phyloP scores from a whole-genome alignment of 2,113 vertebrate genomes.

The Plecotus auritus region DNA sequence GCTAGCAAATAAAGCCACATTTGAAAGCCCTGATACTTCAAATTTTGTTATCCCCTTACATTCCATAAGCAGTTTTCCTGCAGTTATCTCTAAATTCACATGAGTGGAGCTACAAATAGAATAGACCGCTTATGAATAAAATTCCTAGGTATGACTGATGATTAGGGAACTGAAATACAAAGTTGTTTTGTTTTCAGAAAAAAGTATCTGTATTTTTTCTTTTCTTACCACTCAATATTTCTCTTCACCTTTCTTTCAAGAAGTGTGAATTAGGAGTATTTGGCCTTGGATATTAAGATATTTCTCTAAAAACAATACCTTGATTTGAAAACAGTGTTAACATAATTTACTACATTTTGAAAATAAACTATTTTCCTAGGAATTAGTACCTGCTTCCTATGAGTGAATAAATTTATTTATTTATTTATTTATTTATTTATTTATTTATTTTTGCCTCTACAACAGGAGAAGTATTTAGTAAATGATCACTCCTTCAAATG shows the following conservation, averaged over 20 bases:
- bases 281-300: neutral
- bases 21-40: constrained; percentile 10
- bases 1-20: neutral
- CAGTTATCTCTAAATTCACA: neutral
- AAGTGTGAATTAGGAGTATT: neutral
- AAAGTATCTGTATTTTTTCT: neutral
- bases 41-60: neutral
- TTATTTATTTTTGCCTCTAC: constrained; percentile 9
- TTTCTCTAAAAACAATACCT: neutral
- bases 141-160: neutral
- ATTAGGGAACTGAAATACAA: neutral
- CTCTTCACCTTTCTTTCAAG: neutral
- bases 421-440: neutral
- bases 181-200: constrained; percentile 38
- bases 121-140: neutral
- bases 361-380: constrained; percentile 14
- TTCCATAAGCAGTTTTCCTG: neutral
- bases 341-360: neutral
- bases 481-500: neutral
- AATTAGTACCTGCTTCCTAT: neutral
- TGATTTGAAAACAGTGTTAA: constrained; percentile 42
- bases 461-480: neutral
- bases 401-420: neutral
- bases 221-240: neutral
- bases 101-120: constrained; percentile 7